phyloP scores from a whole-genome alignment of 2,113 vertebrate genomes.

The Trachemys scripta region DNA sequence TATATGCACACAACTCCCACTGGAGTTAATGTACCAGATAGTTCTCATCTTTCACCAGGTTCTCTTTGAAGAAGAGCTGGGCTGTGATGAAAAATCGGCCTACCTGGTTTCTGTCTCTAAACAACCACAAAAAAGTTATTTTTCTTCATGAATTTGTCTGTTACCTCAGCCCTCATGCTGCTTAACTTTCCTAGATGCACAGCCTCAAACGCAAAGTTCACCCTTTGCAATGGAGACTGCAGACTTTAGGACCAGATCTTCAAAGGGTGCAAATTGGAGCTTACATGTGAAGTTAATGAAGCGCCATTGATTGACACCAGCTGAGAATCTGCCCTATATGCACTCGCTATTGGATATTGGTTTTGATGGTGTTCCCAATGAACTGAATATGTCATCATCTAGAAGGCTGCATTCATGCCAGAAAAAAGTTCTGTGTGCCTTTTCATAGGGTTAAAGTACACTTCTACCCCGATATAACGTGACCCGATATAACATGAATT shows the following conservation, averaged over 20 bases:
- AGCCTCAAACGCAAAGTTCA: not conserved
- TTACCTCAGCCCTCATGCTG: not conserved
- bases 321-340: accelerated
- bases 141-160: not conserved
- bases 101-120: no score
- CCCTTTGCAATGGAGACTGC: not conserved
- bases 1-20: not conserved
- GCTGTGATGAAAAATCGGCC: no score
- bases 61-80: no score
- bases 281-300: not conserved
- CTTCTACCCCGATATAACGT: no score
- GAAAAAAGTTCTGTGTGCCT: not conserved
- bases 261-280: not conserved
- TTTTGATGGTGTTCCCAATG: not conserved
- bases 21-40: not conserved
- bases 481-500: no score
- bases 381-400: not conserved
- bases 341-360: not conserved
- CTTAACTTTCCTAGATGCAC: not conserved
- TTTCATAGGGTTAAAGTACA: not conserved
- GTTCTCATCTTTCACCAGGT: no score
- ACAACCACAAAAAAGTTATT: not conserved
- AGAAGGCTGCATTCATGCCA: not conserved
- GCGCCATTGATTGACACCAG: not conserved
- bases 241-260: not conserved